These are phyloP conservation scores for Yponomeuta sedellus DNA, from an alignment of 2,888 invertebrate species.

Conservation along the genomic window DNA sequence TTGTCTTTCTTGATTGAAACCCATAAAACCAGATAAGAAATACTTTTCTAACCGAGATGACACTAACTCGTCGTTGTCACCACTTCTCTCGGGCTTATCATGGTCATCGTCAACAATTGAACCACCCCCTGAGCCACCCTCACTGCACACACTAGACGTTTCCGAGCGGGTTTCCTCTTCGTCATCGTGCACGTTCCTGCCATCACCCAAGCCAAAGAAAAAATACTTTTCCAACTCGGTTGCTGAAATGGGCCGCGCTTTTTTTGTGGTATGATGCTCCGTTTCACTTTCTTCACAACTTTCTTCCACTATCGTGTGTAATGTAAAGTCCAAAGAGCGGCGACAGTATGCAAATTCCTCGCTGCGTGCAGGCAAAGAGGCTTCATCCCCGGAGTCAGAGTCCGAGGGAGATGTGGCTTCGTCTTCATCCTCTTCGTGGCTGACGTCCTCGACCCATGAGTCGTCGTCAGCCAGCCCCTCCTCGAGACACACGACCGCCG, in stretches of 20 bases:
- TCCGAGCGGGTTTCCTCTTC: slow-evolving; percentile 85
- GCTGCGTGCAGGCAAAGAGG: slow-evolving; percentile 82
- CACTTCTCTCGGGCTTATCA: slow-evolving; percentile 70
- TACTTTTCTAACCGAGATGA: slow-evolving; percentile 93
- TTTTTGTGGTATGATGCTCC: slow-evolving; percentile 77
- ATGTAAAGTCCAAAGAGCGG: slow-evolving; percentile 89
- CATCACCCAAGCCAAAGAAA: slow-evolving; percentile 90
- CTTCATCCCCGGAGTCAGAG: slow-evolving; percentile 82
- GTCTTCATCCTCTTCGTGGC: slow-evolving; percentile 86
- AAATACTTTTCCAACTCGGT: slow-evolving; percentile 94
- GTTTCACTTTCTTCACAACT: slow-evolving; percentile 95
- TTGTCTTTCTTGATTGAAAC: slow-evolving; percentile 84
- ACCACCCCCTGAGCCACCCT: slow-evolving; percentile 77
- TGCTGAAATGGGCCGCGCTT: slow-evolving; percentile 82
- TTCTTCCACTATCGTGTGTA: slow-evolving; percentile 95
- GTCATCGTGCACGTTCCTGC: slow-evolving; percentile 70
- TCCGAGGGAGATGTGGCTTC: slow-evolving; percentile 79
- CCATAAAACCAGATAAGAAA: slow-evolving; percentile 90
- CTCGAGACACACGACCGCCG: slow-evolving; percentile 84
- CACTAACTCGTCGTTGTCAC: slow-evolving; percentile 84
- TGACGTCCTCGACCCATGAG: slow-evolving; percentile 93
- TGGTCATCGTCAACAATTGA: slow-evolving; percentile 80
- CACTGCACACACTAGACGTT: slow-evolving; percentile 90
- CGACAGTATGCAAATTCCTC: slow-evolving; percentile 89
- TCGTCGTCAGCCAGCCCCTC: slow-evolving; percentile 93